Conservation (phyloP, 1,140 invertebrate species). For the Drosophila sechellia region DNA sequence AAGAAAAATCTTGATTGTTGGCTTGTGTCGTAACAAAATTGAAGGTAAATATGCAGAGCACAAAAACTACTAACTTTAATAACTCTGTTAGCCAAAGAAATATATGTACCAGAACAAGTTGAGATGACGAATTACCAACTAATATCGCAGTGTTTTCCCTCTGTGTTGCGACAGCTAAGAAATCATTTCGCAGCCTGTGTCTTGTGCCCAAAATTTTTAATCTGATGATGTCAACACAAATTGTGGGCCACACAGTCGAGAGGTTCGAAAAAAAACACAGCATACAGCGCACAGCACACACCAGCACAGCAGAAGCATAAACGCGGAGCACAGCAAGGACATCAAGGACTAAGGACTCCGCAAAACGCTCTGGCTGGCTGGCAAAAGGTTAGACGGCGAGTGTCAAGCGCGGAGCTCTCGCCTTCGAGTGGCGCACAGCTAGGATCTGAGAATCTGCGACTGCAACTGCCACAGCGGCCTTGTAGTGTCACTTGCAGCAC, state of each 20-base stretch:
- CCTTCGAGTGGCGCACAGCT: slow-evolving; percentile 41
- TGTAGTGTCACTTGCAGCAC: slow-evolving; percentile 76
- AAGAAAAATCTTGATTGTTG: background rate
- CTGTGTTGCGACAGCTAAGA: slow-evolving; percentile 46
- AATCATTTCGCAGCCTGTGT: slow-evolving; percentile 77
- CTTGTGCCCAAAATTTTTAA: slow-evolving; percentile 74
- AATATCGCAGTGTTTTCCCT: slow-evolving; percentile 1
- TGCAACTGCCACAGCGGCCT: slow-evolving; percentile 60
- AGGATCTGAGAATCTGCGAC: slow-evolving; percentile 28
- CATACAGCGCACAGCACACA: too few relatives aligned
- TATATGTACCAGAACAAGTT: background rate
- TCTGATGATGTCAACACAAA: slow-evolving; percentile 83
- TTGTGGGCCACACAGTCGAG: slow-evolving; percentile 66
- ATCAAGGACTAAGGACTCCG: slow-evolving; percentile 79
- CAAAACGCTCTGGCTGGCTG: slow-evolving; percentile 71
- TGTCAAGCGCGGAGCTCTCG: slow-evolving; percentile 64
- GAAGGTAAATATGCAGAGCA: too few relatives aligned
- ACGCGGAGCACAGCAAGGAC: slow-evolving; percentile 28
- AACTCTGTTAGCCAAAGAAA: background rate
- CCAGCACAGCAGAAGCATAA: slow-evolving; percentile 11
- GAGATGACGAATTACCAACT: slow-evolving; percentile 4
- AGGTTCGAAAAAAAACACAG: slow-evolving; percentile 24
- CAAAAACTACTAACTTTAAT: too few relatives aligned
- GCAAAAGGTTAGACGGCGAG: slow-evolving; percentile 77
- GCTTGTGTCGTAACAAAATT: too few relatives aligned